phyloP scores from a whole-genome alignment of 2,113 vertebrate genomes.

The Muntiacus muntjak region DNA sequence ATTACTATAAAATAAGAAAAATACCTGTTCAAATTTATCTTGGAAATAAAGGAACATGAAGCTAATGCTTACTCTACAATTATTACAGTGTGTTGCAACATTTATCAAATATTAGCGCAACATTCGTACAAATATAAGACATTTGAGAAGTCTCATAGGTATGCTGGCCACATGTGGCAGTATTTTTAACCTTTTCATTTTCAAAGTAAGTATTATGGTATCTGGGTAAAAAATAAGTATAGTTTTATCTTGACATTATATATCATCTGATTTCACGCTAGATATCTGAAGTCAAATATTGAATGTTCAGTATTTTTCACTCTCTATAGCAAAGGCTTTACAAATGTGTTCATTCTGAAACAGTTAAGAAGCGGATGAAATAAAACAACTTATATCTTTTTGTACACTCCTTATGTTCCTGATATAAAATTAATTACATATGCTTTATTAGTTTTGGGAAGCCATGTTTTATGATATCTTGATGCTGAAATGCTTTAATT shows the following conservation, averaged over 20 bases:
- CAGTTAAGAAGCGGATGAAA: not conserved
- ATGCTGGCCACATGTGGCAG: not conserved
- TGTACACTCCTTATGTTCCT: not conserved
- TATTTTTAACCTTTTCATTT: slow-evolving; percentile 3
- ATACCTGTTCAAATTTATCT: slow-evolving; percentile 64
- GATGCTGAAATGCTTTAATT: not conserved
- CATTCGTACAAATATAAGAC: not conserved
- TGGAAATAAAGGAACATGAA: slow-evolving; percentile 74
- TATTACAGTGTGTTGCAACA: not conserved
- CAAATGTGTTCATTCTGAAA: not conserved
- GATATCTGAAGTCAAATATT: not conserved
- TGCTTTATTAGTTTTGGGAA: not conserved
- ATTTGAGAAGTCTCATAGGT: not conserved
- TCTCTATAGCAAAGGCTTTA: not conserved
- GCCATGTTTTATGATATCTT: not conserved
- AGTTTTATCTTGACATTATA: not conserved
- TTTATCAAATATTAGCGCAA: not conserved
- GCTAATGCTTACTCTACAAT: slow-evolving; percentile 60
- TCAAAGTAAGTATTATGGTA: not conserved
- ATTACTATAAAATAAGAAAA: slow-evolving; percentile 70
- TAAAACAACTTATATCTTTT: not conserved
- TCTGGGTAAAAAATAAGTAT: not conserved
- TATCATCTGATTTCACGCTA: not conserved
- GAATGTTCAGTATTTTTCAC: not conserved
- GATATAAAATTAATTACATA: not conserved